These are phyloP conservation scores for Trichogramma dendrolimi DNA, from an alignment of 2,888 invertebrate species.

Conservation along the genomic window DNA sequence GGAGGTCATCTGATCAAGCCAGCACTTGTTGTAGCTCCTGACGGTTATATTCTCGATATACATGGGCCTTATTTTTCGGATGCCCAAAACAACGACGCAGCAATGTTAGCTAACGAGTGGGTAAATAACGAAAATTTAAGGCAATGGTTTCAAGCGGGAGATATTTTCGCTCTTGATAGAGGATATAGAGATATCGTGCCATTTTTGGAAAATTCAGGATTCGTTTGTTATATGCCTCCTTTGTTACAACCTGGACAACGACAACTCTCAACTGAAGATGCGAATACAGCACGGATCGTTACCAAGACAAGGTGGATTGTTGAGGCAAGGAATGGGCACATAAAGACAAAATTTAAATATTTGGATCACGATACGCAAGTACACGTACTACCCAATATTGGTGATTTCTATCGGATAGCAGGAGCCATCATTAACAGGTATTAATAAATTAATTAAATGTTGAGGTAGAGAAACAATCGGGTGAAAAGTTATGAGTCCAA, in stretches of 20 bases:
- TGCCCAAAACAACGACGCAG: slow-evolving; percentile 17
- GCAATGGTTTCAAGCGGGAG: slow-evolving; percentile 16
- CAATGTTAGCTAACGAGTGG: slow-evolving; percentile 12
- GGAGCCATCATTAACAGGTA: slow-evolving; percentile 6
- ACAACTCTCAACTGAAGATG: slow-evolving; percentile 28
- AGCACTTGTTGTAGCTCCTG: slow-evolving; percentile 24
- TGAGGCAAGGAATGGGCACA: slow-evolving; percentile 26
- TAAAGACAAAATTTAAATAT: slow-evolving; percentile 26
- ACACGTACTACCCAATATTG: slow-evolving; percentile 18
- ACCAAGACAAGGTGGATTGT: slow-evolving; percentile 28
- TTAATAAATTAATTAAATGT: neutral
- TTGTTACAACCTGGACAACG: slow-evolving; percentile 1
- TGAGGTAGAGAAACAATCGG: too few species aligned
- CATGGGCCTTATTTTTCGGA: slow-evolving; percentile 28
- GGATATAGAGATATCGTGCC: slow-evolving; percentile 20
- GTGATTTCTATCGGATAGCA: slow-evolving; percentile 24
- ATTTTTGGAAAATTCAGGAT: slow-evolving; percentile 12
- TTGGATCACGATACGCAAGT: slow-evolving; percentile 9
- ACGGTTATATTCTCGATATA: slow-evolving; percentile 25
- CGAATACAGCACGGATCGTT: slow-evolving; percentile 29
- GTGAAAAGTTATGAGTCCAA: too few species aligned
- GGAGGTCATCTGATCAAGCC: slow-evolving; percentile 25
- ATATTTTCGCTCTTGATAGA: slow-evolving; percentile 17
- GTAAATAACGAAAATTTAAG: slow-evolving; percentile 8
- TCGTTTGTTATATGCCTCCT: slow-evolving; percentile 6